A percentile compares a stretch with the other conserved stretches of the same genome.
These are phyloP conservation scores for Orcinus orca DNA, from an alignment of 2,113 vertebrate genomes.

Conservation along the genomic window DNA sequence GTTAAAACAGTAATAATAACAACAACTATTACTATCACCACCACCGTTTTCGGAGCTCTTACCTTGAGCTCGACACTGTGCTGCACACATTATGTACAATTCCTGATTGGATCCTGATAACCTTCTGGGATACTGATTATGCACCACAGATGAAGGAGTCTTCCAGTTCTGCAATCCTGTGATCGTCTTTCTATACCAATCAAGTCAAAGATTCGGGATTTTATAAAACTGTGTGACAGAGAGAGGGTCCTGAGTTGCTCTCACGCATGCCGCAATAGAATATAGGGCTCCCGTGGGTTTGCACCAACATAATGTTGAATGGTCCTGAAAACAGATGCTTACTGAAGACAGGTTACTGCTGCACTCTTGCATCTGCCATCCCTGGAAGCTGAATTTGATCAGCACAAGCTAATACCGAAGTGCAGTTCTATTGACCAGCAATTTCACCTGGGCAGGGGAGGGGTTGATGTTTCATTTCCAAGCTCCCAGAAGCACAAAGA, in stretches of 20 bases:
- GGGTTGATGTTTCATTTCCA: slow-evolving; percentile 47
- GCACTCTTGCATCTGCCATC: neutral
- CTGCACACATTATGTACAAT: neutral
- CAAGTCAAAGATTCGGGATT: neutral
- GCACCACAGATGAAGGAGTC: neutral
- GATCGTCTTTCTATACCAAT: neutral
- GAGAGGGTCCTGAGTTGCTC: neutral
- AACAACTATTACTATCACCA: no score
- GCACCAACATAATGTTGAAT: neutral
- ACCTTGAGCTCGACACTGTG: no score
- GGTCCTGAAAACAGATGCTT: neutral
- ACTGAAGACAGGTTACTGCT: neutral
- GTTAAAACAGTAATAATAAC: neutral
- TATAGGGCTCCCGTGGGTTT: neutral
- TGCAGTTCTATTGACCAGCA: neutral
- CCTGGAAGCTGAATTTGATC: neutral
- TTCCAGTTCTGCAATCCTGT: neutral
- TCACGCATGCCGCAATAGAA: neutral
- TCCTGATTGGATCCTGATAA: neutral
- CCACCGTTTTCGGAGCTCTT: neutral
- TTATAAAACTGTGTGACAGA: neutral
- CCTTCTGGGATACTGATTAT: neutral
- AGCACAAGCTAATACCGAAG: neutral
- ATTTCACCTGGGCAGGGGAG: neutral
- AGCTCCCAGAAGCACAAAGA: slow-evolving; percentile 49